Evolutionary conservation across 2,888 invertebrate genomes (phyloP).

Genomic region (Stenoptilia bipunctidactyla): DNA sequence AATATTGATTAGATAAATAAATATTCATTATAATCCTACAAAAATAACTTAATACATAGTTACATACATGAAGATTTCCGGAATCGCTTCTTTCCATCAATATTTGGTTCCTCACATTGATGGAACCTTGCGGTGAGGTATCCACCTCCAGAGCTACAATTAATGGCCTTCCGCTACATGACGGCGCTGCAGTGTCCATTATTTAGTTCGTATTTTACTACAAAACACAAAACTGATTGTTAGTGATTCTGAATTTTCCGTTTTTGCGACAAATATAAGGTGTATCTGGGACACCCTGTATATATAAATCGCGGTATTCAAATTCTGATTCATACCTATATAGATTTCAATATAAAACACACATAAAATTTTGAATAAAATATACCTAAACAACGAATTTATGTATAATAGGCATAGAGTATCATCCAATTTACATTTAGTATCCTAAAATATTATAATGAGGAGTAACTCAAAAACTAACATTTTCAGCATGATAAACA

Average conservation of each 20-base stretch:
- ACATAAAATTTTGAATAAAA: background rate
- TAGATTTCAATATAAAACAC: slow-evolving; percentile 1
- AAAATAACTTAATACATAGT: slow-evolving; percentile 3
- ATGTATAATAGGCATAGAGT: slow-evolving; percentile 2
- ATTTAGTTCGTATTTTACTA: slow-evolving; percentile 4
- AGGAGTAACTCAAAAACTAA: slow-evolving; percentile 3
- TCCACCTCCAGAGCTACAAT: slow-evolving; percentile 3
- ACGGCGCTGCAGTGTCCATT: slow-evolving; percentile 3
- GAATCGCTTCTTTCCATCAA: slow-evolving; percentile 2
- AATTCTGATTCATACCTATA: background rate
- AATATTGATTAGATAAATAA: background rate
- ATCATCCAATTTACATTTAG: slow-evolving; percentile 3
- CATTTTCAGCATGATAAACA: slow-evolving; percentile 3
- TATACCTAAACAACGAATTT: slow-evolving; percentile 1
- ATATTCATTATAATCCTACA: slow-evolving; percentile 3
- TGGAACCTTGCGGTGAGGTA: slow-evolving; percentile 4
- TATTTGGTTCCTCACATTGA: slow-evolving; percentile 2
- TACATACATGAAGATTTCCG: slow-evolving; percentile 2
- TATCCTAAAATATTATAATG: slow-evolving; percentile 2
- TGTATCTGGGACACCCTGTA: background rate
- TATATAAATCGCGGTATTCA: background rate
- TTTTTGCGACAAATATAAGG: slow-evolving; percentile 1
- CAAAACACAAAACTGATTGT: slow-evolving; percentile 3
- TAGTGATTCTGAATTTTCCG: slow-evolving; percentile 1
- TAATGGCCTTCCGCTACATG: slow-evolving; percentile 3